Conservation (phyloP, 2,888 invertebrate genomes). For the Pilophorus perplexus region DNA sequence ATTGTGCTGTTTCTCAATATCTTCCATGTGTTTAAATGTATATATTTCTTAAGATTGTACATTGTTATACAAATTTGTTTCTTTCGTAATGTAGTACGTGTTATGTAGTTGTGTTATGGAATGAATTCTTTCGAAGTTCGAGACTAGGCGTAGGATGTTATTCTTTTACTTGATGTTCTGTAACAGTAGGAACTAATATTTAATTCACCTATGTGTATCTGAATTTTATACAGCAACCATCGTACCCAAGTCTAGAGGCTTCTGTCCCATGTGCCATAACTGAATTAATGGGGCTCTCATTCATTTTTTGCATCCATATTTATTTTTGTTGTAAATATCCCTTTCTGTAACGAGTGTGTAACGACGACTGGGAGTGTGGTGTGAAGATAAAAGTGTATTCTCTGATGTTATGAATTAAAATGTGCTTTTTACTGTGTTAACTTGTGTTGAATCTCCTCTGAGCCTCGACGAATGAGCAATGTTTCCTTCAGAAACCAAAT, state of each 20-base stretch:
- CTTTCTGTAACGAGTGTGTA: conserved; percentile 15
- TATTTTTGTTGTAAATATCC: conserved; percentile 37
- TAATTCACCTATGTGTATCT: conserved; percentile 27
- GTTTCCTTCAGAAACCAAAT: too few relatives aligned
- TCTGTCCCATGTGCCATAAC: conserved; percentile 41
- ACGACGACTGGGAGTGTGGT: conserved; percentile 23
- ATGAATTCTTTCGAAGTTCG: conserved; percentile 20
- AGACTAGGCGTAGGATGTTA: conserved; percentile 15
- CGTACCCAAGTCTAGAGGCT: conserved; percentile 26
- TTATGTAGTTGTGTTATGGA: conserved; percentile 12
- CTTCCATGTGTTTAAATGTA: conserved; percentile 44
- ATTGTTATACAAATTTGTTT: conserved; percentile 27
- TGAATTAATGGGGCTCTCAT: conserved; percentile 26
- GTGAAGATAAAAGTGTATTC: conserved; percentile 32
- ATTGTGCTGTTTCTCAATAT: conserved; percentile 22
- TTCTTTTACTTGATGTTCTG: conserved; percentile 11
- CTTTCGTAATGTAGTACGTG: conserved; percentile 12
- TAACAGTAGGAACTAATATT: conserved; percentile 21
- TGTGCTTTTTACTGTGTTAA: conserved; percentile 39
- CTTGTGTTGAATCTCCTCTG: background rate
- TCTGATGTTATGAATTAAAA: conserved; percentile 35
- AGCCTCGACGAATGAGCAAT: background rate
- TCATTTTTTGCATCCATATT: conserved; percentile 8
- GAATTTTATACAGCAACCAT: conserved; percentile 25
- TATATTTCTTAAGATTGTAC: conserved; percentile 38